Base-by-base conservation (phyloP, 2,888 invertebrate genomes). In the Camponotus fellah region DNA sequence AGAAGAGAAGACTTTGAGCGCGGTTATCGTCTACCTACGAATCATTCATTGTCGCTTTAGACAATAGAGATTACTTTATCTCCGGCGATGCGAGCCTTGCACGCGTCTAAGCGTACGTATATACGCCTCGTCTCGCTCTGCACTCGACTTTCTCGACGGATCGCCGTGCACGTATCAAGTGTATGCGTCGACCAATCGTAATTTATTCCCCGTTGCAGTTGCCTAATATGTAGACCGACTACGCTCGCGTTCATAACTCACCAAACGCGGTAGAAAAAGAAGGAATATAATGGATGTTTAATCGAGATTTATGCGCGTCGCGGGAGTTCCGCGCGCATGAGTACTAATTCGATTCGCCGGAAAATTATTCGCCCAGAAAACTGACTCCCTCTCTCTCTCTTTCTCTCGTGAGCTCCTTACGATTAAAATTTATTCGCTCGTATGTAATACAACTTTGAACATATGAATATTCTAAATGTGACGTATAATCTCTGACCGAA, bases 11-110 rank as follows among this genome's bases (percentile, higher is more conserved):
- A 74, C 75, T 74, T 32, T 40, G 68, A 79, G 76, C 49, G 46
- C 82, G 83, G 85, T 90, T 90, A 89, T 87, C 88, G 88, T 83
- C 88, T 88, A 86, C 86, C 88, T 84, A 85, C 87, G 87, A 89
- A 88, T 92, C 88, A 90, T 88, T 92, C 91, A 87, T 92, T 89
- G 89, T 91, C 88, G 86, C 84, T 74, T 87, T 77, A 90, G 91
- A 92, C 92, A 92, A 92, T 92, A 77, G 91, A 87, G 90, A 90
- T 91, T 91, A 88, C 89, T 91, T 91, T 89, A 89, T 87, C 90
- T 84, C 56, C 71, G 58, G 43, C 21, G 85, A 85, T 85, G 86
- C 86, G 85, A 82, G 82, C 49, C 69, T 21, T 46, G 75, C 8
- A 5, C 58, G 40, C 56, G 66, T 2, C 26, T 68, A 58, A 68